phyloP scores from a whole-genome alignment of 53 echinoderm and acorn worm genomes.

The Echinarachnius parma region DNA sequence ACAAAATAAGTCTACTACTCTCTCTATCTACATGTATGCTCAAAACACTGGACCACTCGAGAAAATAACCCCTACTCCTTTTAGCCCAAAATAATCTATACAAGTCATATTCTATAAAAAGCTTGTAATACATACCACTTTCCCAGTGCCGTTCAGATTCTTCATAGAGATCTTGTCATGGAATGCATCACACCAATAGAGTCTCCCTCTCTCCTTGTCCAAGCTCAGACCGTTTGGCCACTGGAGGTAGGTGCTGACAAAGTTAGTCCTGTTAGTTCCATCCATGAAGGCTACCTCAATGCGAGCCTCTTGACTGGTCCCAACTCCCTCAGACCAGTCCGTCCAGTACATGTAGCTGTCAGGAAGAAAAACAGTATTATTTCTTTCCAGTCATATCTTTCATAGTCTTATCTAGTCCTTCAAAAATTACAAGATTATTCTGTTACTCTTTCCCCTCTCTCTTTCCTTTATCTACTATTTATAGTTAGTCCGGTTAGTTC shows the following conservation, averaged over 20 bases:
- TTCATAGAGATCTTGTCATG: constrained; percentile 69
- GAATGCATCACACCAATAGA: constrained; percentile 97
- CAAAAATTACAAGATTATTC: no score
- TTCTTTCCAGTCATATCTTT: no score
- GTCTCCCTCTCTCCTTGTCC: constrained; percentile 42
- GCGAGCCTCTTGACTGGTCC: constrained; percentile 47
- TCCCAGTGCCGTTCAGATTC: constrained; percentile 21
- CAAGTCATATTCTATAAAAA: background rate
- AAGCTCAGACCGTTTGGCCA: constrained; percentile 91
- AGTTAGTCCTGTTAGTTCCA: constrained; percentile 49
- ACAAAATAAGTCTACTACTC: no score
- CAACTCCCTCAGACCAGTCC: constrained; percentile 81
- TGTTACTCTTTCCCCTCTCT: no score
- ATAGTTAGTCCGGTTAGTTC: constrained; percentile 42
- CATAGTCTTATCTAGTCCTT: no score
- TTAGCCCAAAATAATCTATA: background rate
- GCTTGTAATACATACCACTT: constrained; percentile 30
- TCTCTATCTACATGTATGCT: no score
- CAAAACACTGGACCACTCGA: no score
- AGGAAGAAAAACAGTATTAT: background rate
- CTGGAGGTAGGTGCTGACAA: constrained; percentile 43
- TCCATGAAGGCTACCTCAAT: constrained; percentile 75
- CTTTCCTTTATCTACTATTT: no score
- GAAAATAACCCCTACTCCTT: no score
- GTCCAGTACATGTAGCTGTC: constrained; percentile 85